These are phyloP conservation scores for Dioctria rufipes DNA, from an alignment of 2,888 invertebrate species.

Conservation along the genomic window DNA sequence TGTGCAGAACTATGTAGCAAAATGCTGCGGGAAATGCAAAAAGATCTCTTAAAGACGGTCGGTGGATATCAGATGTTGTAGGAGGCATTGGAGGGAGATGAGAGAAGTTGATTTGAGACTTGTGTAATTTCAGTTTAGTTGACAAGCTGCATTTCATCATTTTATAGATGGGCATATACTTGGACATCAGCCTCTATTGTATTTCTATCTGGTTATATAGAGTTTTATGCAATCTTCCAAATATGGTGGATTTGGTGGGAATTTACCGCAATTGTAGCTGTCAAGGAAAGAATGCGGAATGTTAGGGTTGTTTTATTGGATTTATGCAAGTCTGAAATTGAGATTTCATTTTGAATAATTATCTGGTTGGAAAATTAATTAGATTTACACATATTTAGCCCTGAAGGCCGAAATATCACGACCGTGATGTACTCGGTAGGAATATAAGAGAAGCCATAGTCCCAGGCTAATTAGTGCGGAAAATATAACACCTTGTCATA, in stretches of 20 bases:
- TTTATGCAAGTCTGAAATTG: background rate
- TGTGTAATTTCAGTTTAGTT: background rate
- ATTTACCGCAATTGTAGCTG: background rate
- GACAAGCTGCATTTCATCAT: constrained; percentile 34
- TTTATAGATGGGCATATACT: constrained; percentile 5
- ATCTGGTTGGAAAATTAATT: too few relatives aligned
- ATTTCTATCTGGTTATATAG: background rate
- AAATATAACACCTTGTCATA: too few relatives aligned
- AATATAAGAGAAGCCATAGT: too few relatives aligned
- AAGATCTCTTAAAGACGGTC: background rate
- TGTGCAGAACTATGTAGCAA: background rate
- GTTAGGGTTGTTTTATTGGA: too few relatives aligned
- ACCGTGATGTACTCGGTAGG: background rate
- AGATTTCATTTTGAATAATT: too few relatives aligned
- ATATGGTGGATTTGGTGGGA: background rate
- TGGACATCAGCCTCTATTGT: constrained; percentile 30
- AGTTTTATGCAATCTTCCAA: constrained; percentile 21
- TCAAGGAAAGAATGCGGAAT: too few relatives aligned
- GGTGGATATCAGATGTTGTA: background rate
- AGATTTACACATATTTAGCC: too few relatives aligned
- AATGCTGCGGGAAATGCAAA: constrained; percentile 36
- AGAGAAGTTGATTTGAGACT: background rate
- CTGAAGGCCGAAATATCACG: too few relatives aligned
- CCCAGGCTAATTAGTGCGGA: too few relatives aligned
- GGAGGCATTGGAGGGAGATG: background rate